phyloP scores from a whole-genome alignment of 2,113 vertebrate species.

The Chlorocebus sabaeus region DNA sequence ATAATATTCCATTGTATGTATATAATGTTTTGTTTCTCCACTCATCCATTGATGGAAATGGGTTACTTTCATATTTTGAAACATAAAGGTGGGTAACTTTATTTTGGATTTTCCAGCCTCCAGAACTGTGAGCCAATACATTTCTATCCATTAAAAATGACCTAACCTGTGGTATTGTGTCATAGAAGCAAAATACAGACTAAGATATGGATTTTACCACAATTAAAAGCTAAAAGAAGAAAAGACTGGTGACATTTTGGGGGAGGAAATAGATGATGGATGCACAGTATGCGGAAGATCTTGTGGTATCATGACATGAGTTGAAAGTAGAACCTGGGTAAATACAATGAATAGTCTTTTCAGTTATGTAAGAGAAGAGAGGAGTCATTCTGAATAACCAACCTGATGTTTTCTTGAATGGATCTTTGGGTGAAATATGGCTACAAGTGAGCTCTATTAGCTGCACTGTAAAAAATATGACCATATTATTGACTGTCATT shows the following conservation, averaged over 20 bases:
- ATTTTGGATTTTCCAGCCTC: neutral
- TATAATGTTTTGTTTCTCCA: no score
- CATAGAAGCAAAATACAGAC: neutral
- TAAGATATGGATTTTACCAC: neutral
- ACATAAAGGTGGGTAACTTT: neutral
- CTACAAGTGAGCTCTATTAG: neutral
- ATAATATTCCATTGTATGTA: neutral
- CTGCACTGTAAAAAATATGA: neutral
- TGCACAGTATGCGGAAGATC: neutral
- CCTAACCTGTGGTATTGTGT: no score
- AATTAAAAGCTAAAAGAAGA: neutral
- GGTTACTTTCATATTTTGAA: no score
- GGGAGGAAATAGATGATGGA: neutral
- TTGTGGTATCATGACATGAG: neutral
- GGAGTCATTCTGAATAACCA: neutral
- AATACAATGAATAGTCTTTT: accelerated
- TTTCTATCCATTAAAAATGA: neutral
- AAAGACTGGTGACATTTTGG: neutral
- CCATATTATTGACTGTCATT: neutral
- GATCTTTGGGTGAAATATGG: neutral
- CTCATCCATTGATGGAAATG: no score
- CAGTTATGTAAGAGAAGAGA: neutral
- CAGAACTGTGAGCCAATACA: neutral
- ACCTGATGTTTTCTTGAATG: neutral
- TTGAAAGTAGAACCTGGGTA: neutral